A percentile compares a stretch with the other conserved stretches of the same genome.
Evolutionary conservation across 2,113 vertebrate species (phyloP).

Genomic region (Halichoeres trimaculatus): DNA sequence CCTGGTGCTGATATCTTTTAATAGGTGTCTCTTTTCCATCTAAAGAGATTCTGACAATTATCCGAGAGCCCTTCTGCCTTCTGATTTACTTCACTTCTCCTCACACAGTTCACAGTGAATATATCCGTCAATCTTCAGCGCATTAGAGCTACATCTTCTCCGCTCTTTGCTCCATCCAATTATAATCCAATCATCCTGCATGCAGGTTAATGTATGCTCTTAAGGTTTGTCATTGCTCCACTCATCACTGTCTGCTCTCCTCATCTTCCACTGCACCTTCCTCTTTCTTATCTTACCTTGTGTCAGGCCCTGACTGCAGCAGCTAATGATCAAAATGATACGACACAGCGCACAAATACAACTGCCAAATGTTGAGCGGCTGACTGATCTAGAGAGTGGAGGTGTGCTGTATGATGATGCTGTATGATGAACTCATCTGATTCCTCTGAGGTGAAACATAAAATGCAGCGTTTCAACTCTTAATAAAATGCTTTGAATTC

Average conservation of each 20-base stretch:
- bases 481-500: too few relatives aligned
- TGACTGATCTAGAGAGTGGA: conserved; percentile 1
- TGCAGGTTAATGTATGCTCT: conserved; percentile 22
- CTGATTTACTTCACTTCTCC: neutral
- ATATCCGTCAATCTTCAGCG: neutral
- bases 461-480: too few relatives aligned
- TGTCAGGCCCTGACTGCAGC: conserved; percentile 10
- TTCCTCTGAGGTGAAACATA: too few relatives aligned
- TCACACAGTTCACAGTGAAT: neutral
- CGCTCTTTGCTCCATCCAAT: conserved; percentile 11
- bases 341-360: neutral
- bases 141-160: neutral
- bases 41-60: neutral
- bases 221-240: neutral
- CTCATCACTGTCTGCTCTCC: conserved; percentile 25
- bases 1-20: neutral
- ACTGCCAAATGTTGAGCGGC: neutral
- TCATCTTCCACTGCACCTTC: conserved; percentile 2
- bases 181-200: neutral
- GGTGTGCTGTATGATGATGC: neutral
- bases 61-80: neutral
- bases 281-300: neutral
- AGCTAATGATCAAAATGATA: conserved; percentile 12
- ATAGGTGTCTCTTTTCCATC: neutral
- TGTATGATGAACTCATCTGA: neutral